Percentiles rank a stretch among this genome's conserved stretches.
Evolutionary conservation across 2,888 invertebrate species (phyloP).

Genomic region (Gibbula magus): DNA sequence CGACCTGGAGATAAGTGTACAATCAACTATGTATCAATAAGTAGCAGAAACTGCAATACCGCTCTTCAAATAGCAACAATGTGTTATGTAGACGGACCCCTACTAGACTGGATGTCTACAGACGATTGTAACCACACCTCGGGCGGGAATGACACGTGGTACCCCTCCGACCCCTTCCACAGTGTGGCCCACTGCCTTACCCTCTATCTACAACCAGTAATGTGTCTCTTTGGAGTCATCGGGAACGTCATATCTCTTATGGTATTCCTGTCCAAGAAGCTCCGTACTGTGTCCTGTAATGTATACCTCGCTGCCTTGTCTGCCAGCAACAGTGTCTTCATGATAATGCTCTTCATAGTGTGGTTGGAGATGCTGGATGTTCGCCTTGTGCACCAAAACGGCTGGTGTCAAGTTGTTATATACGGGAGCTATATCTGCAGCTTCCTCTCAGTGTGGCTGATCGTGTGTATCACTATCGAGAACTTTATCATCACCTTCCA

Average conservation of each 20-base stretch:
- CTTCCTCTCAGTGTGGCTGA: conserved; percentile 82
- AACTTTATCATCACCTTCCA: conserved; percentile 80
- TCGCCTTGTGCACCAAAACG: conserved; percentile 50
- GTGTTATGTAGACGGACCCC: too few relatives aligned
- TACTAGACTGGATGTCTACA: too few relatives aligned
- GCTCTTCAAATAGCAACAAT: too few relatives aligned
- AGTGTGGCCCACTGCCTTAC: conserved; percentile 26
- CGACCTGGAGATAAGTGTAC: too few relatives aligned
- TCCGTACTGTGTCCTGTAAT: conserved; percentile 85
- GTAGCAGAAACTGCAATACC: too few relatives aligned
- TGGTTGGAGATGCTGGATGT: conserved; percentile 57
- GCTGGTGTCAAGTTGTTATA: conserved; percentile 83
- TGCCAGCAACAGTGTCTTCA: conserved; percentile 85
- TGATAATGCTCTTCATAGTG: conserved; percentile 79
- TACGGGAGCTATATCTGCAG: conserved; percentile 79
- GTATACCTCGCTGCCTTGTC: conserved; percentile 87
- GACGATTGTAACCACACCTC: not conserved
- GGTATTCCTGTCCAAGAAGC: conserved; percentile 84
- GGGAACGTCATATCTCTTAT: conserved; percentile 85
- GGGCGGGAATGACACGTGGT: not conserved
- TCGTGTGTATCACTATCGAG: conserved; percentile 89
- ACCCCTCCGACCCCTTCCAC: not conserved
- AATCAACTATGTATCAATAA: too few relatives aligned
- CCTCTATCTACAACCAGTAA: conserved; percentile 78
- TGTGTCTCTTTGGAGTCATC: conserved; percentile 83